Evolutionary conservation across 30 jellyfish, hydroid and myxozoan species (phyloP).

Genomic region (Cassiopea andromeda): DNA sequence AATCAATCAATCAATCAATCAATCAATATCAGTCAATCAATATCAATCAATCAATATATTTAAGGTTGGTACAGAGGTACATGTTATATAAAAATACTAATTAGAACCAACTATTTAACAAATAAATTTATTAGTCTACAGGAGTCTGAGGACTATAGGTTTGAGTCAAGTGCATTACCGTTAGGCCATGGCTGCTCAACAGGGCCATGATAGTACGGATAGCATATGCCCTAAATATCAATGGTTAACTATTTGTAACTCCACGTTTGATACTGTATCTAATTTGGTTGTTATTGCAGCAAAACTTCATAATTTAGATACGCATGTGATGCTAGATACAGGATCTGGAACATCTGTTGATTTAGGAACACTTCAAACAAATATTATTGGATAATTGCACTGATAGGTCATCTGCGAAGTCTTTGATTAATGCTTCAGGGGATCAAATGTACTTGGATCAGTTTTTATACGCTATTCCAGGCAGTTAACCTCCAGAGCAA

Average conservation of each 20-base stretch:
- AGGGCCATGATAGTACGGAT: conserved; percentile 55
- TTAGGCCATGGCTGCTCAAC: no score
- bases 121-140: no score
- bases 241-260: conserved; percentile 59
- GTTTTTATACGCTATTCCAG: conserved; percentile 15
- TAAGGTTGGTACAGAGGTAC: no score
- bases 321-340: conserved; percentile 56
- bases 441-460: conserved; percentile 52
- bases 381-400: conserved; percentile 27
- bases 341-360: conserved; percentile 61
- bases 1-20: no score
- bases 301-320: conserved; percentile 29
- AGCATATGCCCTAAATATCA: conserved; percentile 58
- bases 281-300: conserved; percentile 58
- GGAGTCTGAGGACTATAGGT: no score
- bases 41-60: no score
- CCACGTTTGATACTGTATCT: conserved; percentile 2
- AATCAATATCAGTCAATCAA: no score
- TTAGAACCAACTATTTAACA: no score
- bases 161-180: no score
- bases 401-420: conserved; percentile 30
- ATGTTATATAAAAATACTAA: no score
- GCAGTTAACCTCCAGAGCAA: conserved; percentile 43
- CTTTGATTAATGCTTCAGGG: conserved; percentile 67
- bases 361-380: conserved; percentile 47